Conservation (phyloP, 1,140 invertebrate genomes). For the Eumeta japonica region DNA sequence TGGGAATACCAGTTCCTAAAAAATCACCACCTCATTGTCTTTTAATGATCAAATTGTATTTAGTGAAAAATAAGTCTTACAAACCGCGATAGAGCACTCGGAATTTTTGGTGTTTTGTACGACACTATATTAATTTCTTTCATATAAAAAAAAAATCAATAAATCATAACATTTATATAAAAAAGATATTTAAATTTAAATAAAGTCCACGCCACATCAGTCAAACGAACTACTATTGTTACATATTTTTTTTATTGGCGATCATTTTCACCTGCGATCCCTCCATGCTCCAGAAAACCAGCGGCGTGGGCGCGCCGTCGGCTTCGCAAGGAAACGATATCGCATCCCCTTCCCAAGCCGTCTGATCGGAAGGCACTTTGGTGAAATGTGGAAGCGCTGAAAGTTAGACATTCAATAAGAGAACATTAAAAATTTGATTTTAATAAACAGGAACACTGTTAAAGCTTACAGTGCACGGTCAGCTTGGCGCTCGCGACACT, state of each 20-base stretch:
- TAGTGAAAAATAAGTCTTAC: constrained; percentile 2
- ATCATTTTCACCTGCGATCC: constrained; percentile 49
- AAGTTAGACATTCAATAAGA: constrained; percentile 11
- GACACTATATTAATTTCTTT: too few species aligned
- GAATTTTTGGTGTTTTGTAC: too few species aligned
- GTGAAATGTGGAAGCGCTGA: constrained; percentile 88
- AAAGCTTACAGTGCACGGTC: constrained; percentile 48
- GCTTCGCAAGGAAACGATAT: constrained; percentile 87
- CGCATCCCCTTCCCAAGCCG: constrained; percentile 74
- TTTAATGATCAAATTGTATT: constrained; percentile 5
- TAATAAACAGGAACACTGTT: neutral
- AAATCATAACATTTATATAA: too few species aligned
- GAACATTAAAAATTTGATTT: neutral
- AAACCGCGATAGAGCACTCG: too few species aligned
- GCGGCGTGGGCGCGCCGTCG: constrained; percentile 85
- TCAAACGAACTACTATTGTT: too few species aligned
- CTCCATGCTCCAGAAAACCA: constrained; percentile 86
- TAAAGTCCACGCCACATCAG: too few species aligned
- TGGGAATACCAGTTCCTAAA: constrained; percentile 42
- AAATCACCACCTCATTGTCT: too few species aligned
- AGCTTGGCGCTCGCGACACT: constrained; percentile 44
- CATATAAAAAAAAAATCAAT: too few species aligned
- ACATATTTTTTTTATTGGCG: too few species aligned
- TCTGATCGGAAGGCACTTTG: constrained; percentile 80
- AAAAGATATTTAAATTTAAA: too few species aligned